Evolutionary conservation across 1,140 invertebrate genomes (phyloP), one percentile per base, ranked within the genome.

Genomic region (Meloidogyne floridensis): DNA sequence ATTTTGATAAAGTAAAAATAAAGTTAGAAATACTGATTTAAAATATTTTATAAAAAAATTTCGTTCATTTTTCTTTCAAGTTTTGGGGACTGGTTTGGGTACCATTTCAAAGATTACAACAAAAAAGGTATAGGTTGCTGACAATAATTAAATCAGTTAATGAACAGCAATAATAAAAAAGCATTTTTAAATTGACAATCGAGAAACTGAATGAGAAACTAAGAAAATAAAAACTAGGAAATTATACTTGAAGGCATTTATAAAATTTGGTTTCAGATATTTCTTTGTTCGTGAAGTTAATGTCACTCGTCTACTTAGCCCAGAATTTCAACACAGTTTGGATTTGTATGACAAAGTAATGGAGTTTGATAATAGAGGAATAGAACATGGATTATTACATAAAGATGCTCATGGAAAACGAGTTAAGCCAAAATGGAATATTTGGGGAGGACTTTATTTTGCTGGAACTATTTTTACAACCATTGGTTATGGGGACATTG

Each of bases 401-500:
- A 65, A 65, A n/a, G 15, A 65, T n/a, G 2, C 15, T n/a, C 15
- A 65, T 65, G n/a, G n/a, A 4, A 65, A 18, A 65, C 4, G 15
- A 65, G 6, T 65, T 6, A 18, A 42, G 43, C 18, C 18, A 18
- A 82, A 87, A 53, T 85, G 84, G 84, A 80, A 42, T 20, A 70
- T 85, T 70, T 85, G 83, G 86, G 85, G 84, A 65, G 84, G 84
- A 10, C 56, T 85, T 20, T 85, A 87, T 69, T 87, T 88, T 84
- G 86, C 86, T 72, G 82, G 86, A 43, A 88, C 83, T 69, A 77
- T 87, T 54, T 87, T 85, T 73, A 87, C 86, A 69, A 87, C 86
- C 8, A 87, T 87, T 71, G 87, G 87, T 65, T 98, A 98, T 91
- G 96, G 96, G 15, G 95, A 98, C 90, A 96, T 98, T 75, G 94